Percentiles rank a stretch among this genome's conserved stretches.
Evolutionary conservation across 1,140 invertebrate species (phyloP).

Genomic region (Drosophila nebulosa): DNA sequence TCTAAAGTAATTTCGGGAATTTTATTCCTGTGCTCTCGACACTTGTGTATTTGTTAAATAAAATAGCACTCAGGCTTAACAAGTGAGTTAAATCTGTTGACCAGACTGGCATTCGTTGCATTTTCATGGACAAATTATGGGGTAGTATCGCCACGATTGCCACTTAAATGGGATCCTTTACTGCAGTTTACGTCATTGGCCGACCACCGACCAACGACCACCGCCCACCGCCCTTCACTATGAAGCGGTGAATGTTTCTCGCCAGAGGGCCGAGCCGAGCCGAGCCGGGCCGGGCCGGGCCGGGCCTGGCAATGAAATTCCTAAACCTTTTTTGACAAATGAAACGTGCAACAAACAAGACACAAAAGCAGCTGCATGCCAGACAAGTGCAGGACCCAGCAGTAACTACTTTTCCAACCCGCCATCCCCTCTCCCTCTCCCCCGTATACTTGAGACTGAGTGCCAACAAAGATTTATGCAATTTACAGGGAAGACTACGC

Average conservation of each 20-base stretch:
- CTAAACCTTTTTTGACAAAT: conserved; percentile 68
- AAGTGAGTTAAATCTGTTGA: too few species aligned
- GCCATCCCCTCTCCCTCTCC: not conserved
- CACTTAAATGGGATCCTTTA: conserved; percentile 31
- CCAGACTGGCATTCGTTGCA: conserved; percentile 32
- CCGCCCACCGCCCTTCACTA: too few species aligned
- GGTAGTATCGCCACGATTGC: conserved; percentile 28
- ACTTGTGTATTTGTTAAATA: not conserved
- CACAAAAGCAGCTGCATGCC: conserved; percentile 39
- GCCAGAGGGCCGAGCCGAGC: too few species aligned
- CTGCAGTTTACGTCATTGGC: conserved; percentile 27
- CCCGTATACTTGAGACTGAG: conserved; percentile 33
- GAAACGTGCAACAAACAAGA: conserved; percentile 72
- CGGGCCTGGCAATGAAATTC: conserved; percentile 56
- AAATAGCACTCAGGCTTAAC: not conserved
- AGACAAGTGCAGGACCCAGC: conserved; percentile 8
- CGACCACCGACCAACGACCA: too few species aligned
- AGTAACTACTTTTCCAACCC: conserved; percentile 8
- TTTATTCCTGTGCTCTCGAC: not conserved
- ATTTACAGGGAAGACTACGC: conserved; percentile 55
- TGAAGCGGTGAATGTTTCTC: too few species aligned
- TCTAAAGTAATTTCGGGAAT: too few species aligned
- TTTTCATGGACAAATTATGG: conserved; percentile 40
- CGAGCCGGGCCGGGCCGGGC: too few species aligned
- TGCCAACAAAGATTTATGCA: conserved; percentile 74